Evolutionary conservation across 2,888 invertebrate species (phyloP).

Genomic region (Tenthredo livida): DNA sequence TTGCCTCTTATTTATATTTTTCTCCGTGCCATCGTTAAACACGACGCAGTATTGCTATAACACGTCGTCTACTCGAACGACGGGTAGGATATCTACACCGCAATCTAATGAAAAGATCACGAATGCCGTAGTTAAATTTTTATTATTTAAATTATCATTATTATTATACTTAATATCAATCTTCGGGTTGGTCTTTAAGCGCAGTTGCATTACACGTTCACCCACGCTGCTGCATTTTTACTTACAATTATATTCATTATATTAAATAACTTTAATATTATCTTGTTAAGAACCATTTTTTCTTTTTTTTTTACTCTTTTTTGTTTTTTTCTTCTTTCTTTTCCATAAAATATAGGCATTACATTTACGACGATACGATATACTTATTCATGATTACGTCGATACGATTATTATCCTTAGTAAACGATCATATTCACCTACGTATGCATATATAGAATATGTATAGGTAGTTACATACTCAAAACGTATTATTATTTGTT

Average conservation of each 20-base stretch:
- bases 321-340: background rate
- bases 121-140: background rate
- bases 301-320: background rate
- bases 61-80: conserved; percentile 15
- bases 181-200: conserved; percentile 17
- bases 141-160: conserved; percentile 7
- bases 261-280: conserved; percentile 8
- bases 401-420: conserved; percentile 7
- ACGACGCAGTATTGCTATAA: conserved; percentile 30
- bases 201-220: background rate
- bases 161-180: conserved; percentile 35
- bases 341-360: conserved; percentile 11
- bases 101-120: conserved; percentile 6
- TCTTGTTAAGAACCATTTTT: background rate
- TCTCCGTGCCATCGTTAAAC: background rate
- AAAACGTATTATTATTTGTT: background rate
- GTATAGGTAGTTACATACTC: background rate
- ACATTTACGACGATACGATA: background rate
- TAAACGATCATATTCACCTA: conserved; percentile 15
- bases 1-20: background rate
- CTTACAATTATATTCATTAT: background rate
- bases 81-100: conserved; percentile 7
- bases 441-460: background rate
- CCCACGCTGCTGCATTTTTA: background rate
- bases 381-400: conserved; percentile 14